Conservation (phyloP, 2,113 vertebrate species). For the Neogale vison region DNA sequence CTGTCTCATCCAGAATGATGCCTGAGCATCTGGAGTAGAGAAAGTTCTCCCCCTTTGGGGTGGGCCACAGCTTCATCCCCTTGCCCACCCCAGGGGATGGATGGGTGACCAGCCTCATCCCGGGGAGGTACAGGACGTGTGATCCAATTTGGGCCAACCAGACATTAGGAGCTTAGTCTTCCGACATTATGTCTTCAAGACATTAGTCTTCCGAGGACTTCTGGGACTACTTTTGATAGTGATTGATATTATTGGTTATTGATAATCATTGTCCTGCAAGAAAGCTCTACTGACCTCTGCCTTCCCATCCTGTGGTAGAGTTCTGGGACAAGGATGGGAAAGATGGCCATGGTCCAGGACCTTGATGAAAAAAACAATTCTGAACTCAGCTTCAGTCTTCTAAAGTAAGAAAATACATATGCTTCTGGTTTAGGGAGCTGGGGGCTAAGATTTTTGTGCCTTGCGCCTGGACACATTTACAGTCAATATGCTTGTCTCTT, state of each 20-base stretch:
- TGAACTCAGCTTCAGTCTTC: background rate
- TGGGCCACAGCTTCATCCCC: background rate
- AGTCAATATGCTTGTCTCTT: background rate
- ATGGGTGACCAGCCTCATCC: background rate
- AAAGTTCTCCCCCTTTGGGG: no score
- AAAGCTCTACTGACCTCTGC: rapidly evolving
- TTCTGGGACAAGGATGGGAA: background rate
- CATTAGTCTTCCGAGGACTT: background rate
- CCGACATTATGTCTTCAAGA: background rate
- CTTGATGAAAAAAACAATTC: background rate
- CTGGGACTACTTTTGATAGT: background rate
- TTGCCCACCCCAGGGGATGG: background rate
- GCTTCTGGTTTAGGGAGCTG: no score
- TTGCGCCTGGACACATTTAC: background rate
- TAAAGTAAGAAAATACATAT: no score
- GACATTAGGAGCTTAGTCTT: background rate
- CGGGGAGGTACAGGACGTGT: rapidly evolving
- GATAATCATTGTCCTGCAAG: background rate
- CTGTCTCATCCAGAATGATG: background rate
- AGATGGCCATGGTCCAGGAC: background rate
- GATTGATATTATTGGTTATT: no score
- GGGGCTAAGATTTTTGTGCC: background rate
- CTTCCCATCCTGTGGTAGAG: background rate
- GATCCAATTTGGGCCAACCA: background rate
- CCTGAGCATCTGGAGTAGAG: no score